Base-by-base conservation (phyloP, 2,797 vertebrate genomes). In the Enteromius trimaculatus region DNA sequence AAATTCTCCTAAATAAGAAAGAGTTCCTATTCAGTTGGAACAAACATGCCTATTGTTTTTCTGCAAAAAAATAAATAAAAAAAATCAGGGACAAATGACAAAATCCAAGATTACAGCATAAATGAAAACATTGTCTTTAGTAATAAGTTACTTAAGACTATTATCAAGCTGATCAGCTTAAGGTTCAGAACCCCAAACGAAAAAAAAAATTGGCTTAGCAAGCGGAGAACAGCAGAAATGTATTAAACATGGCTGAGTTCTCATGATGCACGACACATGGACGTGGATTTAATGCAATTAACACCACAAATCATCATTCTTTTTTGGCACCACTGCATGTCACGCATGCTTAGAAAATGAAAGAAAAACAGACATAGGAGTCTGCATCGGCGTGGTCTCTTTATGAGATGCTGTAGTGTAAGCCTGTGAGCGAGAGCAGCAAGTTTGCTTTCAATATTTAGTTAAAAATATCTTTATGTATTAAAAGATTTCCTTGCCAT, bases 191-290 rank as follows among this genome's bases (percentile, higher is more conserved):
- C 37, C 23, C 23, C 64, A 78, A 71, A 31, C 72, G 3, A 9
- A 1, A 86, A 53, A 58, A n/a, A 53, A 11, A 72, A 66, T 11
- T 29, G 21, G 17, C 21, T 53, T 19, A 71, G 51, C 75, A 77
- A 80, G 44, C 53, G 88, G 79, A 85, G 86, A 92, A 89, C 89
- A 89, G 86, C 87, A 86, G 72, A 31, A 49, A 49, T 19, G 23
- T 23, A 49, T 72, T 51, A 51, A 21, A 53, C 14, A 37, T n/a
- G 29, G 6, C 21, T 14, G 19, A 34, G 29, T 34, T 72, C 70
- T 11, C 13, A n/a, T 14, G 71, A 74, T 3, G 47, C 13, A 51
- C 3, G 10, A 21, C 19, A 29, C 26, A 71, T 68, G 9, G 21
- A 68, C 0, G 9, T 58, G 31, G 21, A 58, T 55, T 23, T 39